Evolutionary conservation across 2,888 invertebrate genomes (phyloP), one percentile per base, ranked within the genome.

Genomic region (Agriotes lineatus): DNA sequence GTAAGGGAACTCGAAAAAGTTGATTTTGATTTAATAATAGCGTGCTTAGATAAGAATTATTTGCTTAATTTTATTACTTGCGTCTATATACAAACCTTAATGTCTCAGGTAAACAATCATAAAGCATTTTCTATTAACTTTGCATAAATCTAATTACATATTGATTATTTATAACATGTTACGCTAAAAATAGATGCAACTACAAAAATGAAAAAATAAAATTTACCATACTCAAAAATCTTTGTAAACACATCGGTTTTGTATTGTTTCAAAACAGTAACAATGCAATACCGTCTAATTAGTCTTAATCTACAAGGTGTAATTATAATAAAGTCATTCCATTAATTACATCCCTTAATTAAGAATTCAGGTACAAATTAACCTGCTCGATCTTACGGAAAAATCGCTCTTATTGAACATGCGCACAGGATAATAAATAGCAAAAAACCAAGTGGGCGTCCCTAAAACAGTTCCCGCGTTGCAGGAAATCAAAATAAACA

Each of bases 381-480:
- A 71, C 70, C 69, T 65, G 69, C 72, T 58, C 45, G 30, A 12
- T 33, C 33, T 52, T 63, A 42, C 12, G 20, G 63, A 65, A 79
- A 77, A 76, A 74, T 76, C 68, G 71, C 68, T 75, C 75, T 74
- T 77, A 78, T 76, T 69, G 75, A 74, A 72, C 75, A 76, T 76
- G 72, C 69, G 62, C 72, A 72, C 74, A 75, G 76, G 74, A 72
- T 57, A 74, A 72, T 74, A 71, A 74, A 75, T 78, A 70, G 73
- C 67, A 56, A 74, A 67, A 70, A 70, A 70, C 60, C 70, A 75
- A 76, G 77, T 78, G 79, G 77, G 79, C 80, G 80, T 79, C 79
- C 77, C 73, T 72, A 73, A 70, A 75, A 75, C 73, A 73, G 75
- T 80, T 82, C 81, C 81, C 82, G 82, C 81, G 79, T 78, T 79